A percentile compares a stretch with the other conserved stretches of the same genome.
These are phyloP conservation scores for Pachypanchax playfairii DNA, from an alignment of 2,113 vertebrate genomes.

Conservation along the genomic window DNA sequence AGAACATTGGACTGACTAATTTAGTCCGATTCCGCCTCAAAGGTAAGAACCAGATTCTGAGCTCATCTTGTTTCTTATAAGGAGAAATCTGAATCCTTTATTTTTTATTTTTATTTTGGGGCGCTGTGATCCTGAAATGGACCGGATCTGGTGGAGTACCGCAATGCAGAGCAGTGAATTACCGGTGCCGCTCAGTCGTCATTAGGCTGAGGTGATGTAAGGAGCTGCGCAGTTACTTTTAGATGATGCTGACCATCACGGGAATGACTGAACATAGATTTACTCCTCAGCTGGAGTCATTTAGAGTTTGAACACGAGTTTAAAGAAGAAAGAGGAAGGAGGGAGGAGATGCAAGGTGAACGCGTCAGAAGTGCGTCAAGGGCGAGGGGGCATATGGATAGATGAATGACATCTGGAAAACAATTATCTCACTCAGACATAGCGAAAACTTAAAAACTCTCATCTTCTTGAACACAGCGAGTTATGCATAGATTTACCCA, in stretches of 20 bases:
- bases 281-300: no score
- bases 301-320: slow-evolving; percentile 10
- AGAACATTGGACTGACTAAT: slow-evolving; percentile 30
- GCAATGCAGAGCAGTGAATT: slow-evolving; percentile 78
- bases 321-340: neutral
- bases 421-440: no score
- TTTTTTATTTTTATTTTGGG: neutral
- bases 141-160: slow-evolving; percentile 68
- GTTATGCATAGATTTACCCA: no score
- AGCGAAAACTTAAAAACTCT: no score
- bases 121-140: slow-evolving; percentile 22
- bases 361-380: slow-evolving; percentile 49
- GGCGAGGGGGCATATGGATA: slow-evolving; percentile 28
- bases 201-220: slow-evolving; percentile 41
- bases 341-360: slow-evolving; percentile 50
- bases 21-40: slow-evolving; percentile 20
- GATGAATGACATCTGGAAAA: neutral
- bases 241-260: neutral
- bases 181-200: slow-evolving; percentile 53
- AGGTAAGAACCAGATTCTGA: slow-evolving; percentile 69
- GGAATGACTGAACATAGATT: no score
- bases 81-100: neutral
- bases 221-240: slow-evolving; percentile 41
- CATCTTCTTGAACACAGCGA: no score
- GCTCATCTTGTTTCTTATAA: neutral